phyloP scores from a whole-genome alignment of 1,140 invertebrate species.

The Nasonia vitripennis region DNA sequence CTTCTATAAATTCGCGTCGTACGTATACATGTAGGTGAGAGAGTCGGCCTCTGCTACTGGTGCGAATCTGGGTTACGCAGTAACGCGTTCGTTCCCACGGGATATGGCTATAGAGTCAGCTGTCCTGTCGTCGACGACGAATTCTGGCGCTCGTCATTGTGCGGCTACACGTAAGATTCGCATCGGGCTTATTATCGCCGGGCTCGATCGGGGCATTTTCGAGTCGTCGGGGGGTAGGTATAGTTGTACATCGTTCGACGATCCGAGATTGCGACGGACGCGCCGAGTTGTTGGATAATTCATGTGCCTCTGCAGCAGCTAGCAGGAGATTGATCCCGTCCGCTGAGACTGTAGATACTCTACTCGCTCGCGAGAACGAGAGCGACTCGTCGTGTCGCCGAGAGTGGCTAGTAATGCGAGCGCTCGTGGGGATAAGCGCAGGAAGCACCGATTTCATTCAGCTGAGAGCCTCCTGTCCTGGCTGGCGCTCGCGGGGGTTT shows the following conservation, averaged over 20 bases:
- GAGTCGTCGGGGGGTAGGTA: not conserved
- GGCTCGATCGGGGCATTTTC: not conserved
- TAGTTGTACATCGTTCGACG: not conserved
- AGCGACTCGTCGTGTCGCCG: not conserved
- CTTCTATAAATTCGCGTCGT: conserved; percentile 20
- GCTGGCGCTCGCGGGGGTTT: too few species aligned
- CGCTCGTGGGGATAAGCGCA: not conserved
- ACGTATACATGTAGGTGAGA: not conserved
- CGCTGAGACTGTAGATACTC: not conserved
- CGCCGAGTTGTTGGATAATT: conserved; percentile 34
- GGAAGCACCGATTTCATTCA: not conserved
- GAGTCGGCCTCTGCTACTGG: not conserved
- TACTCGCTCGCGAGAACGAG: not conserved
- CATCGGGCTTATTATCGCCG: conserved; percentile 40
- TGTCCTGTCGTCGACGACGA: not conserved
- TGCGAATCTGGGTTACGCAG: conserved; percentile 23
- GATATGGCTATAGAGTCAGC: not conserved
- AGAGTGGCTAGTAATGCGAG: not conserved
- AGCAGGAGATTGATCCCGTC: conserved; percentile 10
- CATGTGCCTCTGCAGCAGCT: not conserved
- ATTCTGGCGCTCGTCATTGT: not conserved
- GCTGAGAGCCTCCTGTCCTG: not conserved
- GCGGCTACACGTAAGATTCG: conserved; percentile 20
- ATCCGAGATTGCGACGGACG: conserved; percentile 17
- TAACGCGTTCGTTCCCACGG: not conserved